These are phyloP conservation scores for Oscheius sp. DNA, from an alignment of 2,888 invertebrate genomes.

Conservation along the genomic window DNA sequence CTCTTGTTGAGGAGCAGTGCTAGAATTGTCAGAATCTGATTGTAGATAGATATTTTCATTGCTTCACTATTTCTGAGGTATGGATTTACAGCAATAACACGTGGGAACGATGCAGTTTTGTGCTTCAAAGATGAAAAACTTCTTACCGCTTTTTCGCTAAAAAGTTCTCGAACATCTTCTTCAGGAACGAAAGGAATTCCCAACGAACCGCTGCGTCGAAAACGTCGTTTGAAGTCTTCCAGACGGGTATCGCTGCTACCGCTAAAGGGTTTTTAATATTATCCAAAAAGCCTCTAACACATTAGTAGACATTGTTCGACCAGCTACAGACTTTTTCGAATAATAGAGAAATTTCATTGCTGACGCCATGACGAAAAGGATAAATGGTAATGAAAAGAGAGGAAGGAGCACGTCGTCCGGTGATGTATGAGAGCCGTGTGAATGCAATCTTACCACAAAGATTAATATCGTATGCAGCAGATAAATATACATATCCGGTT, in stretches of 20 bases:
- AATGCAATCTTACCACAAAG: slow-evolving; percentile 6
- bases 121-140: neutral
- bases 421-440: slow-evolving; percentile 8
- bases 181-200: slow-evolving; percentile 70
- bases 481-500: slow-evolving; percentile 26
- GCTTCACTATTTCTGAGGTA: too few relatives aligned
- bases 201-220: slow-evolving; percentile 68
- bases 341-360: slow-evolving; percentile 68
- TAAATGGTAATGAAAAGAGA: too few relatives aligned
- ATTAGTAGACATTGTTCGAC: slow-evolving; percentile 48
- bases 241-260: slow-evolving; percentile 34
- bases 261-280: neutral
- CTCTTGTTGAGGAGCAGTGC: neutral
- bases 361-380: slow-evolving; percentile 65
- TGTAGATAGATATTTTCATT: too few relatives aligned
- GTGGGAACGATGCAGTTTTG: too few relatives aligned
- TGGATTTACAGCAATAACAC: too few relatives aligned
- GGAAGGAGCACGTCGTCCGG: too few relatives aligned
- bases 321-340: slow-evolving; percentile 52
- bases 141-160: slow-evolving; percentile 12
- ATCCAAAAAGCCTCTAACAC: slow-evolving; percentile 36
- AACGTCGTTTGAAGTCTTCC: slow-evolving; percentile 69
- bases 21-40: too few relatives aligned
- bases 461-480: slow-evolving; percentile 16
- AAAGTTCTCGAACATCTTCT: slow-evolving; percentile 57